A percentile compares a stretch with the other conserved stretches of the same genome.
phyloP scores from a whole-genome alignment of 2,888 invertebrate species.

The Pachycephus smyrnensis region DNA sequence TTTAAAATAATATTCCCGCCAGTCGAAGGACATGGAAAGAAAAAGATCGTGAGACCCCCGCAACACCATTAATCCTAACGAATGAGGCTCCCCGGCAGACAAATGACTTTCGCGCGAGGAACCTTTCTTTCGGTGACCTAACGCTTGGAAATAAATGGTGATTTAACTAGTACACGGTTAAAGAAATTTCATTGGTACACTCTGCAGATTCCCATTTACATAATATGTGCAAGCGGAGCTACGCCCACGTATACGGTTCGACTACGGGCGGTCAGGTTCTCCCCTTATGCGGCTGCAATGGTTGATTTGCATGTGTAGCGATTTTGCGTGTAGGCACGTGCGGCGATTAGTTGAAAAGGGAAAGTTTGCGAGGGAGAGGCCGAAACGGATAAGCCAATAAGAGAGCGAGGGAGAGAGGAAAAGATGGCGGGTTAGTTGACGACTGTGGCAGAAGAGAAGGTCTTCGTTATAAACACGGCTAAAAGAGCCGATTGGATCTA shows the following conservation, averaged over 20 bases:
- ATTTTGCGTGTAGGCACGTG: slow-evolving; percentile 25
- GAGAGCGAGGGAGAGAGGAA: background rate
- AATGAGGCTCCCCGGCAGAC: background rate
- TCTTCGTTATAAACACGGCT: background rate
- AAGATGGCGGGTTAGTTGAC: background rate
- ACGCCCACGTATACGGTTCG: background rate
- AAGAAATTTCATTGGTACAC: background rate
- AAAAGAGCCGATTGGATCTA: background rate
- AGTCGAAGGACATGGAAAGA: background rate
- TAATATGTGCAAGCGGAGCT: background rate
- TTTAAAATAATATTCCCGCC: background rate
- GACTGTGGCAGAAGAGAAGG: background rate
- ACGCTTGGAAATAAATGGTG: background rate
- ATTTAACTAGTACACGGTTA: background rate
- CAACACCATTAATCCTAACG: background rate
- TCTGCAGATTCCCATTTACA: background rate
- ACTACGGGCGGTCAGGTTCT: background rate
- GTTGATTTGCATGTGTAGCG: background rate
- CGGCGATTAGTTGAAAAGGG: slow-evolving; percentile 36
- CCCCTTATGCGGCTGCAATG: background rate
- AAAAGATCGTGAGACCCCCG: background rate
- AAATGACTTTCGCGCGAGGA: background rate
- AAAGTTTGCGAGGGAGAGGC: slow-evolving; percentile 28
- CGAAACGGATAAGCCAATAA: background rate
- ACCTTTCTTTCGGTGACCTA: background rate